phyloP scores from a whole-genome alignment of 2,797 vertebrate species.

The Poecilia velifera region DNA sequence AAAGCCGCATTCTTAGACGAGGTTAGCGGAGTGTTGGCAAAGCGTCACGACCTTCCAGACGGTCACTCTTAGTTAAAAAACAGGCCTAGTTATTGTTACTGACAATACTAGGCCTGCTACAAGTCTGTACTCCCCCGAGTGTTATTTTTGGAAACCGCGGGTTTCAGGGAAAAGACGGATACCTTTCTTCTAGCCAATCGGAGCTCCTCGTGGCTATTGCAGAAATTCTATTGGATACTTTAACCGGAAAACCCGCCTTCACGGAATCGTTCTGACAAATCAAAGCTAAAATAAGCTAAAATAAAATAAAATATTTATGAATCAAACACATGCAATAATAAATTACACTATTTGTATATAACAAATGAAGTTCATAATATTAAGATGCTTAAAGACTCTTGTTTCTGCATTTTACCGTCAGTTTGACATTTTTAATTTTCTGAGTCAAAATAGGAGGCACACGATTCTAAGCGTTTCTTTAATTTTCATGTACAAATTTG shows the following conservation, averaged over 20 bases:
- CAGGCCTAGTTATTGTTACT: background rate
- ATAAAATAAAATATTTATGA: background rate
- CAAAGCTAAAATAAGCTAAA: background rate
- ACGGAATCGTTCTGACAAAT: constrained; percentile 27
- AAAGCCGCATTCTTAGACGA: background rate
- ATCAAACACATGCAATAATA: background rate
- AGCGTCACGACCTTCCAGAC: too few species aligned
- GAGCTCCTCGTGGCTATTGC: constrained; percentile 3
- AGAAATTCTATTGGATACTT: constrained; percentile 54
- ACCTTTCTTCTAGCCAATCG: constrained; percentile 67
- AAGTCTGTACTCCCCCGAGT: background rate
- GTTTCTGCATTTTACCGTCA: background rate
- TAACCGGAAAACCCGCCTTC: constrained; percentile 41
- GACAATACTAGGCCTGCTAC: background rate
- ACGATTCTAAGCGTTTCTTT: constrained; percentile 56
- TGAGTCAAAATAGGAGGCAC: background rate
- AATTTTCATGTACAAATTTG: constrained; percentile 68
- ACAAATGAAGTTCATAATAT: background rate
- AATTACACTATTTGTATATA: background rate
- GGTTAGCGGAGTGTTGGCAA: background rate
- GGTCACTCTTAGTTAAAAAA: background rate
- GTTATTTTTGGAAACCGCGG: constrained; percentile 63
- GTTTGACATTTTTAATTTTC: background rate
- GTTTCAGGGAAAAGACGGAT: constrained; percentile 48
- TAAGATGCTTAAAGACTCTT: background rate